Evolutionary conservation across 2,888 invertebrate species (phyloP).

Genomic region (Calephelis perditalis): DNA sequence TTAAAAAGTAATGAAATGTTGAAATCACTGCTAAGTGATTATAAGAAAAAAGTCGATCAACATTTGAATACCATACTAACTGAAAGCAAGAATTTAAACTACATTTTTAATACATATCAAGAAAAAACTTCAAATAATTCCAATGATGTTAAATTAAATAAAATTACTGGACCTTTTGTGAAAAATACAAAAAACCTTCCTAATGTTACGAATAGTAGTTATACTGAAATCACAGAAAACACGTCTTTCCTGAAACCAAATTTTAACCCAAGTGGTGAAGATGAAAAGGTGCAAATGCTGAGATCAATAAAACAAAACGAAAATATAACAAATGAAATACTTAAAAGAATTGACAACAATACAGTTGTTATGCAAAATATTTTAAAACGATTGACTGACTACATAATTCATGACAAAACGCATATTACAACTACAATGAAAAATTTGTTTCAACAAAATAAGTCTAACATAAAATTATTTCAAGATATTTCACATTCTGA

Average conservation of each 20-base stretch:
- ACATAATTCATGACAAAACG: not conserved
- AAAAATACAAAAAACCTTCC: not conserved
- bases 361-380: conserved; percentile 31
- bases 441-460: not conserved
- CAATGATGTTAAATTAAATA: too few relatives aligned
- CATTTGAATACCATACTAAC: conserved; percentile 44
- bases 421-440: not conserved
- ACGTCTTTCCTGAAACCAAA: not conserved
- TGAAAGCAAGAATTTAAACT: conserved; percentile 46
- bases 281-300: conserved; percentile 20
- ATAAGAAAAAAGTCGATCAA: conserved; percentile 47
- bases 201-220: not conserved
- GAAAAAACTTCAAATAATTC: conserved; percentile 14
- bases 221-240: not conserved
- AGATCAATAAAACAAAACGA: conserved; percentile 44
- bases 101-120: conserved; percentile 26
- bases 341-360: conserved; percentile 56
- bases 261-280: not conserved
- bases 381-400: not conserved
- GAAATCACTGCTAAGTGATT: conserved; percentile 41
- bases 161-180: too few relatives aligned
- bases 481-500: not conserved
- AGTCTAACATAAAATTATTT: not conserved
- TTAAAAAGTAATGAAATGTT: conserved; percentile 33
- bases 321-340: conserved; percentile 48